Percentiles rank a stretch among this genome's conserved stretches.
phyloP scores from a whole-genome alignment of 2,888 invertebrate species.

The Abrostola tripartita region DNA sequence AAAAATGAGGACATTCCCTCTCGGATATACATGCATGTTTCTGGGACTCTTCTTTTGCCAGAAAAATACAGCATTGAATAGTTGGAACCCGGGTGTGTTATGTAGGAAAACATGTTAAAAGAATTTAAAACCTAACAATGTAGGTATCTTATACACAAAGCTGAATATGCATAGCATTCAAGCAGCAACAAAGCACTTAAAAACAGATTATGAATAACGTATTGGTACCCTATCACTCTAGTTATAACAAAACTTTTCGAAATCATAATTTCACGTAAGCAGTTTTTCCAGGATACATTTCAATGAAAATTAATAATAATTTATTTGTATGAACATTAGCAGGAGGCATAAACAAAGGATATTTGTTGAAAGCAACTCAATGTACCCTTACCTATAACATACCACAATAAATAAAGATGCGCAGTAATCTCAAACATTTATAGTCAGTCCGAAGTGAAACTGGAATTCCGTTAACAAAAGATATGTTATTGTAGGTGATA shows the following conservation, averaged over 20 bases:
- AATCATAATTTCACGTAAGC: no score
- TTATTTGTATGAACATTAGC: conserved; percentile 15
- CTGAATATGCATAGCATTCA: no score
- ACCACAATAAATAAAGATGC: background rate
- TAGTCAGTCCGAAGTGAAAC: background rate
- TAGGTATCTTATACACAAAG: no score
- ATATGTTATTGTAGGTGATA: no score
- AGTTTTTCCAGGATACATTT: background rate
- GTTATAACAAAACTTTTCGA: no score
- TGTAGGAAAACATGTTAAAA: no score
- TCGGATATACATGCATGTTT: background rate
- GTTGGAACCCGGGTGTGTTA: no score
- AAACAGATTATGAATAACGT: no score
- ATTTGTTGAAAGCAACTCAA: conserved; percentile 37
- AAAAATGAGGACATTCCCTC: conserved; percentile 9
- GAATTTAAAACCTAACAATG: no score
- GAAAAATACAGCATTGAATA: no score
- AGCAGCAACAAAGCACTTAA: no score
- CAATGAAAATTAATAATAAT: background rate
- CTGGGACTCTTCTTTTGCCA: background rate
- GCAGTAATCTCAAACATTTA: conserved; percentile 17
- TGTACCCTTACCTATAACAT: conserved; percentile 5
- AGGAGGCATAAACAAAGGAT: conserved; percentile 27
- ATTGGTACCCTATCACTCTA: no score
- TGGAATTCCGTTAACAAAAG: background rate